Conservation (phyloP, 2,113 vertebrate genomes). For the Psilopogon haemacephalus region DNA sequence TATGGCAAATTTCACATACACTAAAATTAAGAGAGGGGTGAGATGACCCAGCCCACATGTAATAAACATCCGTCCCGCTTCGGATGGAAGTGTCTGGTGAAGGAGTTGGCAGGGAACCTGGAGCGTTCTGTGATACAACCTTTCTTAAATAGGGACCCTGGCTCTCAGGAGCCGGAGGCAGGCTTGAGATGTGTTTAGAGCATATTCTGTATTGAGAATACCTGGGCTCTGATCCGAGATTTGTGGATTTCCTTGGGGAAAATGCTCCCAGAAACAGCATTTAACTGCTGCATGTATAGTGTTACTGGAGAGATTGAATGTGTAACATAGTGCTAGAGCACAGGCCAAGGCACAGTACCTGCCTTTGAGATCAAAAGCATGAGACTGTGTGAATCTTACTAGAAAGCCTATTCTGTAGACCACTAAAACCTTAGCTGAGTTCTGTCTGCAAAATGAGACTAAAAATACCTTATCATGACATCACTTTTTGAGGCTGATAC, state of each 20-base stretch:
- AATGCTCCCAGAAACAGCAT: not conserved
- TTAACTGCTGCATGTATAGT: not conserved
- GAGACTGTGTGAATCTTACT: not conserved
- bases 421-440: not conserved
- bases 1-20: slow-evolving; percentile 31
- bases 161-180: not conserved
- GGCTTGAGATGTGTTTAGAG: not conserved
- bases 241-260: not conserved
- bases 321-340: too few relatives aligned
- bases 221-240: not conserved
- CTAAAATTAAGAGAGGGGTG: slow-evolving; percentile 40
- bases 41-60: not conserved
- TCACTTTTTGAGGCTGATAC: not conserved
- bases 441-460: not conserved
- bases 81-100: not conserved
- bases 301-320: not conserved
- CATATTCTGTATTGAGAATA: not conserved
- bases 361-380: not conserved
- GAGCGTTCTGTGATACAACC: not conserved
- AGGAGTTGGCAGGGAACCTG: not conserved
- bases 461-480: not conserved
- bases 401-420: not conserved
- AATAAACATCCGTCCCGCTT: not conserved
- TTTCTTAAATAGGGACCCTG: not conserved
- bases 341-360: not conserved